Conservation (phyloP, 1,140 invertebrate species). For the Ephestia elutella region DNA sequence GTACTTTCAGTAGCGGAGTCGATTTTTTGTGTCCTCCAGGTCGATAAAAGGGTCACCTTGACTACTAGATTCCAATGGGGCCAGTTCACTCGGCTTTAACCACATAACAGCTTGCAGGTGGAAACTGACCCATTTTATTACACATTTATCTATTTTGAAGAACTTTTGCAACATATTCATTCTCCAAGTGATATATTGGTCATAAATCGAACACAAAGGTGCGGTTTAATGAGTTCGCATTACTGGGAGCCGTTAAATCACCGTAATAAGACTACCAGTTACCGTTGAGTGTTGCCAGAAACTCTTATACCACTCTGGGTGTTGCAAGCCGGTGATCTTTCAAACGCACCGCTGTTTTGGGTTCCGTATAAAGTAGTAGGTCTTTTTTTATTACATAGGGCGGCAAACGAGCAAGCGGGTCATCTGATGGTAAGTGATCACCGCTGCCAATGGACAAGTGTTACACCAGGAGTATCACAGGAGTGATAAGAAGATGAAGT, state of each 20-base stretch:
- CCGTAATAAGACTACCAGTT: neutral
- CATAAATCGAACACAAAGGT: neutral
- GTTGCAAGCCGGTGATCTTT: neutral
- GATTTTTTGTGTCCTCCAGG: no score
- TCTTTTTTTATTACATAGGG: no score
- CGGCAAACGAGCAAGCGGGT: no score
- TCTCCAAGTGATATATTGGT: neutral
- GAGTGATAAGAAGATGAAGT: no score
- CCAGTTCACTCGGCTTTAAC: no score
- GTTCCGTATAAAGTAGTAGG: neutral
- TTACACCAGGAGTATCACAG: no score
- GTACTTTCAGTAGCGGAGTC: no score
- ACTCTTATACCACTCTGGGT: neutral
- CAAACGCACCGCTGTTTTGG: neutral
- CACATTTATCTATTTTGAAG: neutral
- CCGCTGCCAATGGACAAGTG: no score
- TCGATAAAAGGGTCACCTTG: no score
- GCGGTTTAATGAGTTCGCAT: neutral
- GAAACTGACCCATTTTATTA: neutral
- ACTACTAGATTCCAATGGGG: no score
- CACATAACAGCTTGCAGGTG: no score
- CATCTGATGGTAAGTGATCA: no score
- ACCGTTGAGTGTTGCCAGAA: neutral
- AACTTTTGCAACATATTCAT: neutral
- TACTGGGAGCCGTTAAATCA: neutral